phyloP scores from a whole-genome alignment of 2,888 invertebrate genomes.

The Idaea dimidiata region DNA sequence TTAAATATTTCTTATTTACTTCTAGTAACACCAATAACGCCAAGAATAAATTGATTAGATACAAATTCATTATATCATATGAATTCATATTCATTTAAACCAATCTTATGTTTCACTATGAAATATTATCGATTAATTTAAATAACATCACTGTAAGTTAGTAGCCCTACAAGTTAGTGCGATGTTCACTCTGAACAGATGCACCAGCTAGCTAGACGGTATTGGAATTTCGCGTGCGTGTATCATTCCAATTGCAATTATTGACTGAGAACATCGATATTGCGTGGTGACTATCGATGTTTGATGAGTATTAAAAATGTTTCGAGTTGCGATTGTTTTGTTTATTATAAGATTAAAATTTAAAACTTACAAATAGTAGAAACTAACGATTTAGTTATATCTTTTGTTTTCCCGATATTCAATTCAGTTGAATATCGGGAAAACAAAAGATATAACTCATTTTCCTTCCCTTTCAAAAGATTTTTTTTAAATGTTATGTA shows the following conservation, averaged over 20 bases:
- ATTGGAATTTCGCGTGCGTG: constrained; percentile 65
- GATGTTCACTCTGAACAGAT: constrained; percentile 38
- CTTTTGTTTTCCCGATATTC: too few species aligned
- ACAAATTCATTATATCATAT: constrained; percentile 1
- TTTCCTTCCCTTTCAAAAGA: too few species aligned
- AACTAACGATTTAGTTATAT: too few species aligned
- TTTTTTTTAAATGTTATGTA: too few species aligned
- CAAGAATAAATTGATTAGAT: background rate
- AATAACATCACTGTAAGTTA: constrained; percentile 53
- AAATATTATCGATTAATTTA: constrained; percentile 46
- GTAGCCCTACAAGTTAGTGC: constrained; percentile 47
- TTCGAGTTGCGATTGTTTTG: background rate
- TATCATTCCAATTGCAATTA: constrained; percentile 73
- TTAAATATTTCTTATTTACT: too few species aligned
- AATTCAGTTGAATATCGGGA: too few species aligned
- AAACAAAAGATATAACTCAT: too few species aligned
- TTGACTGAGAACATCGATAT: constrained; percentile 68
- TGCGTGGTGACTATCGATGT: constrained; percentile 60
- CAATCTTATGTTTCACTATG: constrained; percentile 26
- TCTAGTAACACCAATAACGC: too few species aligned
- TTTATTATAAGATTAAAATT: background rate
- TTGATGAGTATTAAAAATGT: constrained; percentile 16
- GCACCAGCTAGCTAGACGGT: constrained; percentile 47
- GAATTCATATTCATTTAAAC: constrained; percentile 7
- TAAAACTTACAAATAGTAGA: background rate